These are phyloP conservation scores for Adoxophyes honmai DNA, from an alignment of 1,140 invertebrate genomes.

Conservation along the genomic window DNA sequence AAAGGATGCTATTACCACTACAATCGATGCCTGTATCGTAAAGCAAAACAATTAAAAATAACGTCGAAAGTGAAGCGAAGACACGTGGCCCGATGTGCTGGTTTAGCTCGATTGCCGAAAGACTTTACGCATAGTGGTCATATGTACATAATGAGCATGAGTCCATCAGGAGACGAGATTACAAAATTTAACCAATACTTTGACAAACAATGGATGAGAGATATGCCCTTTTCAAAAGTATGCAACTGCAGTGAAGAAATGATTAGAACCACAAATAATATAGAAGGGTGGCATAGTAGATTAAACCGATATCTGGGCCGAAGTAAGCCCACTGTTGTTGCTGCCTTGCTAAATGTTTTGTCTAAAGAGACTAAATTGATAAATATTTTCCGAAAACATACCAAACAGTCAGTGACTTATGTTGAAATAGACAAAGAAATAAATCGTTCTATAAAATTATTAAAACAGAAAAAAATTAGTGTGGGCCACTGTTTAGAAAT, in stretches of 20 bases:
- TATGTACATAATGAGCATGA: not conserved
- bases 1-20: constrained; percentile 3
- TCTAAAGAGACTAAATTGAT: not conserved
- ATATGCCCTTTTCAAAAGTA: not conserved
- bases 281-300: not conserved
- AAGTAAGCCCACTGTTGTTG: not conserved
- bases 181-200: not conserved
- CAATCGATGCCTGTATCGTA: not conserved
- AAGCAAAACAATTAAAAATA: constrained; percentile 8
- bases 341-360: not conserved
- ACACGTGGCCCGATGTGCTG: not conserved
- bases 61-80: not conserved
- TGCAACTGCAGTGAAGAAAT: not conserved
- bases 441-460: not conserved
- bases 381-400: not conserved
- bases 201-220: not conserved
- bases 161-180: not conserved
- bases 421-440: not conserved
- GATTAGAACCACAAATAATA: not conserved
- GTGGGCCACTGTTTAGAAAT: not conserved
- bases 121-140: not conserved
- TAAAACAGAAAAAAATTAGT: not conserved
- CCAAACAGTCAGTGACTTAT: not conserved
- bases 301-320: not conserved
- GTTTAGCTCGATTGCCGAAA: not conserved